Percentiles rank a stretch among this genome's conserved stretches.
These are phyloP conservation scores for Ptychoptera contaminata DNA, from an alignment of 2,888 invertebrate genomes.

Conservation along the genomic window DNA sequence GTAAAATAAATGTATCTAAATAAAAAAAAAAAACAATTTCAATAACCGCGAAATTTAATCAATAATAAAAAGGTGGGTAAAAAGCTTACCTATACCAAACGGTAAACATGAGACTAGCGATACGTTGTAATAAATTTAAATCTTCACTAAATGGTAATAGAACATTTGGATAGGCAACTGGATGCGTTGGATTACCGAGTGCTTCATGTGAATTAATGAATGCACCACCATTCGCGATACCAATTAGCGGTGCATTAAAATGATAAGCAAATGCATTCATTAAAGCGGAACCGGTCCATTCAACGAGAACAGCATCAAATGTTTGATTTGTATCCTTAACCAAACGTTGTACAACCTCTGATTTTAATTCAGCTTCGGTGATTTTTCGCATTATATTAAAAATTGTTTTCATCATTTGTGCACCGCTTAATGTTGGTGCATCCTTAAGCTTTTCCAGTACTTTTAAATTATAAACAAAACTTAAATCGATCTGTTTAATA, in stretches of 20 bases:
- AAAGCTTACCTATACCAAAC: conserved; percentile 14
- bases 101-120: conserved; percentile 15
- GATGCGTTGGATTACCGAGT: conserved; percentile 37
- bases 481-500: conserved; percentile 28
- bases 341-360: conserved; percentile 16
- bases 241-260: conserved; percentile 37
- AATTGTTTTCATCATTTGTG: conserved; percentile 15
- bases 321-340: conserved; percentile 23
- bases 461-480: conserved; percentile 15
- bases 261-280: conserved; percentile 36
- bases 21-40: not conserved
- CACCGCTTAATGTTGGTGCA: conserved; percentile 13
- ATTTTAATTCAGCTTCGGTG: conserved; percentile 15
- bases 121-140: conserved; percentile 27
- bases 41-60: not conserved
- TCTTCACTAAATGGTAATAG: conserved; percentile 31
- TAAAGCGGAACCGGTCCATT: conserved; percentile 34
- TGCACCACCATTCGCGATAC: conserved; percentile 35
- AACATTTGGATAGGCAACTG: conserved; percentile 35
- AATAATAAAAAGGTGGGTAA: not conserved
- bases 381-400: conserved; percentile 15
- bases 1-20: conserved; percentile 15
- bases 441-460: conserved; percentile 14
- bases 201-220: conserved; percentile 34
- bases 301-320: conserved; percentile 41